Conservation (phyloP, 2,797 vertebrate species). For the Lagocephalus sceleratus region DNA sequence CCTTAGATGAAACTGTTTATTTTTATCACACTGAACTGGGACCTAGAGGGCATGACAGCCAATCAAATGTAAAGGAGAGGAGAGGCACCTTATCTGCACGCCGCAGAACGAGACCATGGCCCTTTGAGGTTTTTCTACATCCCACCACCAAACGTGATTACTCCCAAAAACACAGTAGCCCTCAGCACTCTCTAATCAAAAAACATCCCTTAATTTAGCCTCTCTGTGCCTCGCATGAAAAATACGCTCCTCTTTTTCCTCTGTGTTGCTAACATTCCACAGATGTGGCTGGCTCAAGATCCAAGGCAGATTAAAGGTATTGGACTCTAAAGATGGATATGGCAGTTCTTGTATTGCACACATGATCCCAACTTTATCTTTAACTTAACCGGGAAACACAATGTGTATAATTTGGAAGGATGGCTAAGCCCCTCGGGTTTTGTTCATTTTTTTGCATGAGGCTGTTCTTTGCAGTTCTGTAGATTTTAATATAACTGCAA, state of each 20-base stretch:
- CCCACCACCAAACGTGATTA: conserved; percentile 42
- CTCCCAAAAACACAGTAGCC: conserved; percentile 38
- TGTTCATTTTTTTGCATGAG: no score
- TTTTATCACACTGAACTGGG: conserved; percentile 26
- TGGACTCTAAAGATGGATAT: conserved; percentile 50
- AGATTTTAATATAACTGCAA: no score
- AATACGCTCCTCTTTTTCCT: conserved; percentile 16
- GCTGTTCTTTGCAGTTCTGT: no score
- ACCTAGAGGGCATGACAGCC: conserved; percentile 36
- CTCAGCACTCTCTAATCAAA: conserved; percentile 21
- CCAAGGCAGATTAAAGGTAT: conserved; percentile 52
- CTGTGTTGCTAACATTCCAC: conserved; percentile 15
- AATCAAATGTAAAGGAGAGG: conserved; percentile 41
- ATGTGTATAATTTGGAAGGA: conserved; percentile 59
- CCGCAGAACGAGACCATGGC: conserved; percentile 46
- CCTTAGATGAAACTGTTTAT: conserved; percentile 22
- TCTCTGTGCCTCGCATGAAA: conserved; percentile 25
- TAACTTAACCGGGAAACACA: conserved; percentile 43
- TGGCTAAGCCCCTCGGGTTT: background rate
- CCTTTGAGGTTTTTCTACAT: conserved; percentile 24
- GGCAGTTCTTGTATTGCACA: conserved; percentile 22
- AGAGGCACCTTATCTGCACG: conserved; percentile 53
- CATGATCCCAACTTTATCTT: conserved; percentile 54
- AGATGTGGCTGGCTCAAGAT: conserved; percentile 45
- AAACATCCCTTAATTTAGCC: conserved; percentile 35